These are phyloP conservation scores for Etheostoma perlongum DNA, from an alignment of 2,797 vertebrate genomes.

Conservation along the genomic window DNA sequence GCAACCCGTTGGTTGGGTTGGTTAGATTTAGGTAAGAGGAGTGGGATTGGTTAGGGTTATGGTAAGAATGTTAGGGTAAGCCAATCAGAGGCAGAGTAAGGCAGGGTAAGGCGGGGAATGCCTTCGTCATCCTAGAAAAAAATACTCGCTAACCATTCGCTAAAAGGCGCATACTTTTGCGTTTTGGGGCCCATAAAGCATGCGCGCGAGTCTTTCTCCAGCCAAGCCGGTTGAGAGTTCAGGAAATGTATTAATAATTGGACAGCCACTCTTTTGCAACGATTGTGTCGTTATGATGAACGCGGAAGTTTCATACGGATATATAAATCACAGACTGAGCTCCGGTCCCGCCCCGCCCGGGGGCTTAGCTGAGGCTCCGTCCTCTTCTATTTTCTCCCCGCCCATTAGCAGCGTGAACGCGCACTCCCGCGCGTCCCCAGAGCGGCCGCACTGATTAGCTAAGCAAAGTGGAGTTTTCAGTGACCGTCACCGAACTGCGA, in stretches of 20 bases:
- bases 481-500: conserved; percentile 61
- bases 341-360: background rate
- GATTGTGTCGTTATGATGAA: background rate
- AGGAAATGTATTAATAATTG: background rate
- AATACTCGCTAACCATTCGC: no score
- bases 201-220: background rate
- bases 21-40: no score
- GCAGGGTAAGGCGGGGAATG: no score
- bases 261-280: background rate
- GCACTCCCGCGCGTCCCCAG: conserved; percentile 62
- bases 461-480: conserved; percentile 63
- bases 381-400: conserved; percentile 41
- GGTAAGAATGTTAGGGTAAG: no score
- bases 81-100: no score
- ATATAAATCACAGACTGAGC: no score
- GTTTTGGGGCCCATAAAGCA: background rate
- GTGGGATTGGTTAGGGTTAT: no score
- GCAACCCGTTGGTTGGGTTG: no score
- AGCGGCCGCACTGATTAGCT: conserved; percentile 84
- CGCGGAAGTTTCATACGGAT: background rate
- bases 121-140: no score
- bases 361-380: background rate
- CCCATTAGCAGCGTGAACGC: conserved; percentile 72
- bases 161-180: no score
- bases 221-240: background rate